These are phyloP conservation scores for Diaperis boleti DNA, from an alignment of 2,888 invertebrate genomes.

Conservation along the genomic window DNA sequence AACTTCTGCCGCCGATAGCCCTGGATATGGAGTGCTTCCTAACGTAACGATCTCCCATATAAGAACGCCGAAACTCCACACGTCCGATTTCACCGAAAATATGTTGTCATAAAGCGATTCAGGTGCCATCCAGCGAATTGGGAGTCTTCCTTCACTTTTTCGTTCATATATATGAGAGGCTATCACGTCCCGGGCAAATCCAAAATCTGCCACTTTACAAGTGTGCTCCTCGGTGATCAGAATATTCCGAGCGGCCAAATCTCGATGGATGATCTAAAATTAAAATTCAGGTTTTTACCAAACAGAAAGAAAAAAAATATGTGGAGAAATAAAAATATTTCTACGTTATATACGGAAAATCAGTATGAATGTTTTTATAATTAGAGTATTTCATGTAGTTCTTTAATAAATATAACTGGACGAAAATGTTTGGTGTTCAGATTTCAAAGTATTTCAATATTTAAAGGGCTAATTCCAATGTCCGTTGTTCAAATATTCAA, in stretches of 20 bases:
- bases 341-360: too few relatives aligned
- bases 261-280: constrained; percentile 85
- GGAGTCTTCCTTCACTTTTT: constrained; percentile 80
- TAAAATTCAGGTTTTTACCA: constrained; percentile 5
- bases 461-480: too few relatives aligned
- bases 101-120: constrained; percentile 95
- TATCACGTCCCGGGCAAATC: constrained; percentile 90
- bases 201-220: constrained; percentile 95
- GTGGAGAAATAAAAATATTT: not conserved
- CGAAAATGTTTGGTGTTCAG: too few relatives aligned
- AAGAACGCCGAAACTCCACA: constrained; percentile 95
- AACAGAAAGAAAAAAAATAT: too few relatives aligned
- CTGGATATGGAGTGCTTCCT: constrained; percentile 95
- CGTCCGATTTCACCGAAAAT: constrained; percentile 93
- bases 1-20: constrained; percentile 90
- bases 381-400: too few relatives aligned
- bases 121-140: constrained; percentile 94
- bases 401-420: too few relatives aligned
- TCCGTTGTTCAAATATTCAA: too few relatives aligned
- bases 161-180: constrained; percentile 90
- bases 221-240: constrained; percentile 88
- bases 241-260: constrained; percentile 90
- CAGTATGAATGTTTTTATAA: too few relatives aligned
- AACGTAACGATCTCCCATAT: constrained; percentile 97
- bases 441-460: too few relatives aligned